Evolutionary conservation across 2,797 vertebrate species (phyloP).

Genomic region (Oreonectes daqikongensis): DNA sequence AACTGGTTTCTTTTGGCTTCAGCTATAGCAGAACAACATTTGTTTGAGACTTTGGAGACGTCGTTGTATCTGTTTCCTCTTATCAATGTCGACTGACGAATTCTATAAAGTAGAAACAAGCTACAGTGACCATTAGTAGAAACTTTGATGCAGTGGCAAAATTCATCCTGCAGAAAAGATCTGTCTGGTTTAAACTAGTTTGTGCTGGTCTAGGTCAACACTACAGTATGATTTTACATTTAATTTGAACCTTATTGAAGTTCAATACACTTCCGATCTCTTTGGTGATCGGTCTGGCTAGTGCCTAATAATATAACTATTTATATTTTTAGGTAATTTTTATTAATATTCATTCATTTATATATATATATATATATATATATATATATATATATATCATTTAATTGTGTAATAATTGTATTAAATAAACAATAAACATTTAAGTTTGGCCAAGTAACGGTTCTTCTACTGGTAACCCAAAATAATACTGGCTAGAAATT

Average conservation of each 20-base stretch:
- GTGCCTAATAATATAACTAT: too few species aligned
- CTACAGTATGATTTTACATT: background rate
- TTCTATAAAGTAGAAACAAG: background rate
- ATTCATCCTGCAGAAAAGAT: background rate
- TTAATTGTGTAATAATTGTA: too few species aligned
- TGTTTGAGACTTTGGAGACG: background rate
- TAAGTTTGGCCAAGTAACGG: too few species aligned
- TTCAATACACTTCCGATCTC: too few species aligned
- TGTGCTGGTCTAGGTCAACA: background rate
- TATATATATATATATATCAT: too few species aligned
- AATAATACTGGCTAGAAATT: too few species aligned
- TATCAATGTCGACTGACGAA: background rate
- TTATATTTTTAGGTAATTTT: too few species aligned
- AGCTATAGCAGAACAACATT: background rate
- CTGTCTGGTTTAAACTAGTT: background rate
- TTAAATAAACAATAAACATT: too few species aligned
- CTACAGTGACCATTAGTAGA: background rate
- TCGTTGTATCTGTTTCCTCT: background rate
- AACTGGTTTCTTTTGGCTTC: conserved; percentile 27
- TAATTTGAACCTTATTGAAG: background rate
- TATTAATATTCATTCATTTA: too few species aligned
- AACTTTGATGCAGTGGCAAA: background rate
- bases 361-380: too few species aligned
- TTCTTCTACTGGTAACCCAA: too few species aligned
- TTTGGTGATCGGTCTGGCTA: too few species aligned